Evolutionary conservation across 2,113 vertebrate genomes (phyloP).

Genomic region (Platysternon megacephalum): DNA sequence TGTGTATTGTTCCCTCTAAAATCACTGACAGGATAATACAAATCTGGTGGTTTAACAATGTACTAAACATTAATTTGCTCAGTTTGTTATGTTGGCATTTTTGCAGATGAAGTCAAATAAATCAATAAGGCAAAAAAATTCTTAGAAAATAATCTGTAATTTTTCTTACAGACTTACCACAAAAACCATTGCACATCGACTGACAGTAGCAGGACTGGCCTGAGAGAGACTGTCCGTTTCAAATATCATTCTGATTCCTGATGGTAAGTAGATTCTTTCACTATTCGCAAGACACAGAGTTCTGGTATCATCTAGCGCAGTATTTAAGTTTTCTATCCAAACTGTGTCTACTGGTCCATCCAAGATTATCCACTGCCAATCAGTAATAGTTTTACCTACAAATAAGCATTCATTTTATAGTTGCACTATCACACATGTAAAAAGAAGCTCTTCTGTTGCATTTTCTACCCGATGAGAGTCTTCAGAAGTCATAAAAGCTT

Average conservation of each 20-base stretch:
- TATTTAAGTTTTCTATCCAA: conserved; percentile 78
- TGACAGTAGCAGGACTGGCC: conserved; percentile 65
- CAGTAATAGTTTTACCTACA: conserved; percentile 30
- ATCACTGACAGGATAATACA: not conserved
- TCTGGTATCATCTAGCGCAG: conserved; percentile 70
- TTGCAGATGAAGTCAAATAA: not conserved
- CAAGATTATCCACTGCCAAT: conserved; percentile 79
- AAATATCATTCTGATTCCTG: conserved; percentile 68
- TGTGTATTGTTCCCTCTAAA: not conserved
- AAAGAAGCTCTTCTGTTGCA: not conserved
- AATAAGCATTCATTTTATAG: not conserved
- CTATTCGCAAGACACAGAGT: conserved; percentile 75
- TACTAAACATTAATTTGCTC: not conserved
- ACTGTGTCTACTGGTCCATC: conserved; percentile 76
- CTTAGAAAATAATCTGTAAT: not conserved
- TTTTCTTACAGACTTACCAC: conserved; percentile 54
- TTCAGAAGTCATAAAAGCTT: not conserved
- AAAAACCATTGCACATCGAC: conserved; percentile 75
- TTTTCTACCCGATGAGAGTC: not conserved
- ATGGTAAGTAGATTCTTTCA: conserved; percentile 73
- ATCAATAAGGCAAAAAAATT: not conserved
- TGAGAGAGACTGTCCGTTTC: conserved; percentile 71
- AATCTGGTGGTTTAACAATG: not conserved
- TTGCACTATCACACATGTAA: not conserved
- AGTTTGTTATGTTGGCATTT: not conserved